phyloP scores from a whole-genome alignment of 1,140 invertebrate genomes.

The Chionoecetes opilio region DNA sequence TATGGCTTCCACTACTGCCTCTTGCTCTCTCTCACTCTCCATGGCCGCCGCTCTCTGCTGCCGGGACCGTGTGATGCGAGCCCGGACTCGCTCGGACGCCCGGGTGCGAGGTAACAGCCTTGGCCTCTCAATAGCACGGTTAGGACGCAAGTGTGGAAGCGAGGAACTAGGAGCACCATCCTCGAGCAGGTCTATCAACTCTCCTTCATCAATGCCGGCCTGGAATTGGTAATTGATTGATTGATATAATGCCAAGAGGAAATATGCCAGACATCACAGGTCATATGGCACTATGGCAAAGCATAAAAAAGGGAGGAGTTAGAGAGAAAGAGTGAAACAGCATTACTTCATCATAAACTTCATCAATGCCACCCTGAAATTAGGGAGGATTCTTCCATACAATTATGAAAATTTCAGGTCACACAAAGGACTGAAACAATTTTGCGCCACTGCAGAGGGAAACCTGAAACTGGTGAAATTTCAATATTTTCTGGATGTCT shows the following conservation, averaged over 20 bases:
- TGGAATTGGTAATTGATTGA: not conserved
- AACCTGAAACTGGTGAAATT: no score
- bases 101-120: constrained; percentile 75
- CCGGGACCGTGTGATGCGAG: constrained; percentile 78
- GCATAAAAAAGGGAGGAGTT: no score
- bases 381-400: no score
- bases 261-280: not conserved
- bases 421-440: no score
- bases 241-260: not conserved
- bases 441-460: no score
- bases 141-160: constrained; percentile 69
- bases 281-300: no score
- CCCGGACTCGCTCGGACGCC: constrained; percentile 78
- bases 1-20: constrained; percentile 64
- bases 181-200: constrained; percentile 64
- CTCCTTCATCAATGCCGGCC: constrained; percentile 68
- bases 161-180: constrained; percentile 76
- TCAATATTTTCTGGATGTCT: no score
- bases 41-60: constrained; percentile 48
- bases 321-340: no score
- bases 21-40: constrained; percentile 55
- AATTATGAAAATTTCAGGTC: no score
- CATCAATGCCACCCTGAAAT: no score
- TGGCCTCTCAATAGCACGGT: constrained; percentile 57
- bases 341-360: no score